phyloP scores from a whole-genome alignment of 2,888 invertebrate genomes.

The Heliconius aoede region DNA sequence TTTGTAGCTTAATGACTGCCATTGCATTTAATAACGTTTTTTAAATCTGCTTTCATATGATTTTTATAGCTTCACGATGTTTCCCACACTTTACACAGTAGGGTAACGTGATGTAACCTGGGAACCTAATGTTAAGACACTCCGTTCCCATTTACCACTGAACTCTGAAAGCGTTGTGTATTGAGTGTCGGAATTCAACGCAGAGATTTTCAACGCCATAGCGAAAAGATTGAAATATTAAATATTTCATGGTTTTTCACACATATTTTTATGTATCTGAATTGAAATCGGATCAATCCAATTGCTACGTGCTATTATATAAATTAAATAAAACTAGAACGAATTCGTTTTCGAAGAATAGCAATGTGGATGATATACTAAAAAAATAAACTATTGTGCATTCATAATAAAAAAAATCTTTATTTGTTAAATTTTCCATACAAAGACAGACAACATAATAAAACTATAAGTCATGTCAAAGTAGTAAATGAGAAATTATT shows the following conservation, averaged over 20 bases:
- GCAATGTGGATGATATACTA: constrained; percentile 1
- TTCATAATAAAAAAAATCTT: neutral
- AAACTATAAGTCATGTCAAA: neutral
- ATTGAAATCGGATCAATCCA: neutral
- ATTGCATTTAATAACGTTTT: too few relatives aligned
- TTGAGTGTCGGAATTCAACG: neutral
- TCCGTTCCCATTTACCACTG: neutral
- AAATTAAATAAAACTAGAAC: constrained; percentile 6
- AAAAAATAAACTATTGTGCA: constrained; percentile 2
- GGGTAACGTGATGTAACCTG: neutral
- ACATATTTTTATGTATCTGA: neutral
- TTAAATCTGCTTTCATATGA: neutral
- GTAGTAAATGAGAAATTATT: too few relatives aligned
- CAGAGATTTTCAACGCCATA: neutral
- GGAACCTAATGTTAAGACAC: neutral
- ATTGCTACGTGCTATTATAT: neutral
- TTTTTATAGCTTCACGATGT: neutral
- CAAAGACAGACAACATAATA: neutral
- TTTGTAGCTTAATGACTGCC: too few relatives aligned
- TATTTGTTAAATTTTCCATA: too few relatives aligned
- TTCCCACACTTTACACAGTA: too few relatives aligned
- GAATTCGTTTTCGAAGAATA: constrained; percentile 4
- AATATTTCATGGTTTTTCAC: neutral
- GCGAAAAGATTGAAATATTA: neutral
- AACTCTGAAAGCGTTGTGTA: neutral